Base-by-base conservation (phyloP, 1,140 invertebrate species). In the Tribolium madens region DNA sequence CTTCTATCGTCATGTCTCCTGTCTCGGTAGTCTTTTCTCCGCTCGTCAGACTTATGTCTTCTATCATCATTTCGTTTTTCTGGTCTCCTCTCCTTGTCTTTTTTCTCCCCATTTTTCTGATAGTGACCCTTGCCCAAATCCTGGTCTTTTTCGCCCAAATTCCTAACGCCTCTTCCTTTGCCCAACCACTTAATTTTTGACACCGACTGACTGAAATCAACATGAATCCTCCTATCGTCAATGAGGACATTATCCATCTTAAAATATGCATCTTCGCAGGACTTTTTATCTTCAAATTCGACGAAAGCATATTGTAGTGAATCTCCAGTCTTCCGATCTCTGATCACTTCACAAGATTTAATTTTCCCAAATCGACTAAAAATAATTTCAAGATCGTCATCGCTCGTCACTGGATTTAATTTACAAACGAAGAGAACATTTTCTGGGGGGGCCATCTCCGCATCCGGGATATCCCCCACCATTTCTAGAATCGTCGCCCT, bases 201-300 rank as follows among this genome's bases (percentile, higher is more conserved):
- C 0, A 99, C 98, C 48, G 97, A 98, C 84, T 99, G 98, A 81
- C 97, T 98, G 87, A 99, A 99, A 87, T 99, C 98, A 1, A 99
- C 98, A 87, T 99, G 98, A 81, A 99, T 99, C 81, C 98, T 89
- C 52, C 98, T 87, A 85, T 99, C 98, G 88, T 99, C 98, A 82
- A 99, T 99, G 0, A 99, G 87, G 0, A 99, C 98, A 88, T 99
- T 99, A 84, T 99, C 98, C 98, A 99, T 99, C 89, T 99, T 99
- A 82, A 99, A 98, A 87, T 97, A 99, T 1, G 98, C 98, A 80
- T 96, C 94, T 88, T 99, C 98, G 88, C 98, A 99, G 6, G 97
- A 92, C 85, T 98, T 93, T 81, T 94, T 92, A 78, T 98, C 93
- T 76, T 95, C 95, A 90, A 99, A 99, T 87, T 99, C 98, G 80